Evolutionary conservation across 2,113 vertebrate genomes (phyloP), one percentile per base, ranked within the genome.

Genomic region (Parotia lawesii): DNA sequence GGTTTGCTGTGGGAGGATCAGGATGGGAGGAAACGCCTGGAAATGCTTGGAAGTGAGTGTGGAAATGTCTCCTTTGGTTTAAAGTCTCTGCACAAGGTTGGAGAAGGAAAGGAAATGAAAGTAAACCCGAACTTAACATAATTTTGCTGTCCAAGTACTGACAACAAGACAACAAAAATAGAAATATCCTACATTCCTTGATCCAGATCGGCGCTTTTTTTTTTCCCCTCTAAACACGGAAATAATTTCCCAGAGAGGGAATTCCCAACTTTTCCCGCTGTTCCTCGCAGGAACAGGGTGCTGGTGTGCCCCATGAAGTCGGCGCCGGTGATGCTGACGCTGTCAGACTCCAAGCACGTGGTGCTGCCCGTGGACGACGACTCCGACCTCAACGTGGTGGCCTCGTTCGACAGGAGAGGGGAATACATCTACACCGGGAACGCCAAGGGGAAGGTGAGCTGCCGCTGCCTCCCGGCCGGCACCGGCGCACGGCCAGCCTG

Each of bases 291-390:
- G 97, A 99, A 99, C 97, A 99, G 98, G 89, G 99, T 99, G 62
- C 97, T 99, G 91, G 99, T 99, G 86, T 99, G 99, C 89, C 99
- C 99, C 54, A 99, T 99, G 99, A 99, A 99, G 97, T 99, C 99
- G 1, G 99, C 99, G 0, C 99, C 99, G 0, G 99, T 99, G 71
- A 98, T 99, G 97, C 98, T 99, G 60, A 99, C 99, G 0, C 97
- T 99, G 83, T 99, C 99, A 1, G 99, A 99, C 97, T 99, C 99
- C 94, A 99, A 99, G 92, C 99, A 99, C 6, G 99, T 99, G 19
- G 98, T 99, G 58, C 97, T 99, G 15, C 99, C 99, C 0, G 99
- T 99, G 94, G 99, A 99, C n/a, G 99, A 99, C 16, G 99, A 99
- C 92, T 99, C 99, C 0, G 99, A 99, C 92, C 98, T 99, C 89